Evolutionary conservation across 1,140 invertebrate genomes (phyloP).

Genomic region (Venustaconcha ellipsiformis): DNA sequence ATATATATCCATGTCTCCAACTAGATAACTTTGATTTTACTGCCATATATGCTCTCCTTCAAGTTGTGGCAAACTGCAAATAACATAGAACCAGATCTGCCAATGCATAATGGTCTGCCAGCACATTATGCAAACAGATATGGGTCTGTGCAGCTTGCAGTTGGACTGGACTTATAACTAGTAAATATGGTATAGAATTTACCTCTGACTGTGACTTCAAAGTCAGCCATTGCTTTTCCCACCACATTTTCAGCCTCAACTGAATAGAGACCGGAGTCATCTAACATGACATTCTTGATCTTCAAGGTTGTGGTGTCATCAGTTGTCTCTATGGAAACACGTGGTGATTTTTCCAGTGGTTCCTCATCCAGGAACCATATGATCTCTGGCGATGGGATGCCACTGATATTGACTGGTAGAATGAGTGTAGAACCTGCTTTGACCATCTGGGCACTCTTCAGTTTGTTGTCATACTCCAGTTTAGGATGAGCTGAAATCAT

Average conservation of each 20-base stretch:
- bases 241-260: slow-evolving; percentile 65
- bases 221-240: slow-evolving; percentile 62
- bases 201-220: slow-evolving; percentile 73
- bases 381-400: slow-evolving; percentile 91
- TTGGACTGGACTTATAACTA: too few species aligned
- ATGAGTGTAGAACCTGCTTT: slow-evolving; percentile 61
- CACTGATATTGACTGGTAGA: slow-evolving; percentile 76
- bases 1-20: too few species aligned
- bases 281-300: slow-evolving; percentile 57
- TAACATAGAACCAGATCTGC: too few species aligned
- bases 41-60: too few species aligned
- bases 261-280: slow-evolving; percentile 63
- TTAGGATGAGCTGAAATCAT: slow-evolving; percentile 57
- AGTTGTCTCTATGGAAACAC: slow-evolving; percentile 56
- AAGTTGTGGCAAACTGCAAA: too few species aligned
- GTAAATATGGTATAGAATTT: not conserved
- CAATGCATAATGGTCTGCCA: too few species aligned
- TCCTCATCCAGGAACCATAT: slow-evolving; percentile 87
- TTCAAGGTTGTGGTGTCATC: slow-evolving; percentile 58
- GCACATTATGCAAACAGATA: too few species aligned
- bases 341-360: slow-evolving; percentile 64
- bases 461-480: slow-evolving; percentile 63
- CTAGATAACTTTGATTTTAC: too few species aligned
- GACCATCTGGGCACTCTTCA: slow-evolving; percentile 60
- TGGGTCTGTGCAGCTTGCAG: too few species aligned